phyloP scores from a whole-genome alignment of 1,140 invertebrate genomes.

The Listronotus oregonensis region DNA sequence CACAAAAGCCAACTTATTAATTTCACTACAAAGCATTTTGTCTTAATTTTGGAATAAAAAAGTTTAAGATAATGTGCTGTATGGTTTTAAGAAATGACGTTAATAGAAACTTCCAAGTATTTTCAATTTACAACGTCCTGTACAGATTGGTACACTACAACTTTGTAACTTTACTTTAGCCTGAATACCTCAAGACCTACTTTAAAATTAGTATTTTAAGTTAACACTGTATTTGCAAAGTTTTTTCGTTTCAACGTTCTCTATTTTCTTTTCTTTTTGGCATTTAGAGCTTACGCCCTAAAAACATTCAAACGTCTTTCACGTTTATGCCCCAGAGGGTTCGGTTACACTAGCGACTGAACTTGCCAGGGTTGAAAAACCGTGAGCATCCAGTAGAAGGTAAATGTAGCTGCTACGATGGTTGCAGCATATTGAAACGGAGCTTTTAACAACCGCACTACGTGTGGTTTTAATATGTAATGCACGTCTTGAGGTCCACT shows the following conservation, averaged over 20 bases:
- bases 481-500: constrained; percentile 43
- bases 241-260: constrained; percentile 7
- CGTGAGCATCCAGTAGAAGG: constrained; percentile 33
- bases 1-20: no score
- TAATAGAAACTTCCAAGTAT: no score
- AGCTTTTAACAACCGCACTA: constrained; percentile 40
- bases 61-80: no score
- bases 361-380: constrained; percentile 4
- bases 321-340: constrained; percentile 28
- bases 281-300: neutral
- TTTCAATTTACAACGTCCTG: no score
- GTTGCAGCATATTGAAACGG: constrained; percentile 43
- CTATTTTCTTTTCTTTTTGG: constrained; percentile 6
- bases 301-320: constrained; percentile 29
- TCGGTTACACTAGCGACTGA: constrained; percentile 21
- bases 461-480: constrained; percentile 36
- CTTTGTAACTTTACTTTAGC: no score
- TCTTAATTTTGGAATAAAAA: no score
- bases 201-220: no score
- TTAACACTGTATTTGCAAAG: neutral
- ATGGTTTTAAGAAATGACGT: no score
- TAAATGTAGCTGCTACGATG: constrained; percentile 39
- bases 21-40: no score
- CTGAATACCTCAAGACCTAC: no score
- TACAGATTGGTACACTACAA: no score